Base-by-base conservation (phyloP, 37 sponge, comb jelly and placozoan species). In the Trichoplax adhaerens region DNA sequence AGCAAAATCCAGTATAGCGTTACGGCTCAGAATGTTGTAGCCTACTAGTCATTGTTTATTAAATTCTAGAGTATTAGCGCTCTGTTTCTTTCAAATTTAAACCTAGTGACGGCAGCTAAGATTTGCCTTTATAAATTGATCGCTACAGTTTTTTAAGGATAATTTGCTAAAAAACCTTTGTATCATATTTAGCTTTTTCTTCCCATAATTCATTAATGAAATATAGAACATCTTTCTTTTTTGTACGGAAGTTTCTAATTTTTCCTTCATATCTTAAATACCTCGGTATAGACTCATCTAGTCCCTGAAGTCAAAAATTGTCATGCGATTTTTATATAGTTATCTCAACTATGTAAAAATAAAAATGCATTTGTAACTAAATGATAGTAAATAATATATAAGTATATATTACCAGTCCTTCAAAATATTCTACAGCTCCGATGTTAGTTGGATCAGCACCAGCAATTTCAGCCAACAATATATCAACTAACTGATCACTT, bases 121-220 rank as follows among this genome's bases (percentile, higher is more conserved):
- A 29, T 29, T 29, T 29, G 29, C 29, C 29, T 29, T 29, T 29
- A 29, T 29, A 29, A 29, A 29, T 29, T 29, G 29, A 29, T 29
- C 29, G 29, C 29, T 29, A 29, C 29, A 29, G 29, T 29, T 29
- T 29, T 29, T 29, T 29, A 29, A 29, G 29, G 29, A 29, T 29
- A 29, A 29, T 29, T 29, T 29, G 29, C 29, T 29, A 29, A 29
- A 29, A 29, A 29, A 72, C 73, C 73, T 72, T 63, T 5, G 73
- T 72, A 48, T 72, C 73, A 4, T 62, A 72, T 4, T 62, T 63
- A 62, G 61, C 61, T 52, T 72, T 72, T 63, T 72, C 63, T 52
- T 88, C 71, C 94, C 94, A 93, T 60, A 93, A 85, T 4, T 84
- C 84, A 65, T 73, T 65, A 46, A 93, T 86, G 55, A 89, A 60